These are phyloP conservation scores for Phlogophora meticulosa DNA, from an alignment of 2,888 invertebrate species.

Conservation along the genomic window DNA sequence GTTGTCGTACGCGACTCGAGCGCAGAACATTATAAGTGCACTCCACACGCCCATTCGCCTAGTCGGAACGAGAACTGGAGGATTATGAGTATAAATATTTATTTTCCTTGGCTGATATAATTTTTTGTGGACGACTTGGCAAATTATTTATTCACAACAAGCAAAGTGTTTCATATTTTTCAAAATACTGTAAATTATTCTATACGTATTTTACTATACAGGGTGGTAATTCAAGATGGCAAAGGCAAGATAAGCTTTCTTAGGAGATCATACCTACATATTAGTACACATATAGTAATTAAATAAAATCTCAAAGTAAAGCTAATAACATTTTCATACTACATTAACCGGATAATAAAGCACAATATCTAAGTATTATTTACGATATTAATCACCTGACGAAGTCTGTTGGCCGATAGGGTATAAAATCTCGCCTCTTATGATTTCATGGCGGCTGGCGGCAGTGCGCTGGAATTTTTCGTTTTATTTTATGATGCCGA, in stretches of 20 bases:
- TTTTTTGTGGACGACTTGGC: background rate
- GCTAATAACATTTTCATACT: background rate
- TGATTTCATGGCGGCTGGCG: conserved; percentile 88
- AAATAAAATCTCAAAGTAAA: background rate
- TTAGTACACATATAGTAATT: too few species aligned
- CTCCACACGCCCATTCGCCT: conserved; percentile 75
- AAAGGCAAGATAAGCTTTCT: background rate
- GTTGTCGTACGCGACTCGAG: conserved; percentile 85
- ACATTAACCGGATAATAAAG: conserved; percentile 34
- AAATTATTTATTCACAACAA: conserved; percentile 3
- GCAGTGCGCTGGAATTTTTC: conserved; percentile 90
- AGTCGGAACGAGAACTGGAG: conserved; percentile 32
- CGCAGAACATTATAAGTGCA: conserved; percentile 84
- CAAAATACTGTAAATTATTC: too few species aligned
- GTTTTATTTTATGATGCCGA: conserved; percentile 91
- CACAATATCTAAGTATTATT: conserved; percentile 60
- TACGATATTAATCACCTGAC: conserved; percentile 86
- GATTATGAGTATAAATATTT: conserved; percentile 15
- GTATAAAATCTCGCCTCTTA: conserved; percentile 89
- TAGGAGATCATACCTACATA: background rate
- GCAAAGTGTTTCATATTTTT: background rate
- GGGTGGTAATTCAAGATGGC: background rate
- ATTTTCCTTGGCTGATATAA: conserved; percentile 19
- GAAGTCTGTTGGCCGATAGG: conserved; percentile 81
- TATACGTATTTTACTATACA: too few species aligned